A percentile compares a stretch with the other conserved stretches of the same genome.
Conservation (phyloP, 2,797 vertebrate genomes). For the Serranus cabrilla region DNA sequence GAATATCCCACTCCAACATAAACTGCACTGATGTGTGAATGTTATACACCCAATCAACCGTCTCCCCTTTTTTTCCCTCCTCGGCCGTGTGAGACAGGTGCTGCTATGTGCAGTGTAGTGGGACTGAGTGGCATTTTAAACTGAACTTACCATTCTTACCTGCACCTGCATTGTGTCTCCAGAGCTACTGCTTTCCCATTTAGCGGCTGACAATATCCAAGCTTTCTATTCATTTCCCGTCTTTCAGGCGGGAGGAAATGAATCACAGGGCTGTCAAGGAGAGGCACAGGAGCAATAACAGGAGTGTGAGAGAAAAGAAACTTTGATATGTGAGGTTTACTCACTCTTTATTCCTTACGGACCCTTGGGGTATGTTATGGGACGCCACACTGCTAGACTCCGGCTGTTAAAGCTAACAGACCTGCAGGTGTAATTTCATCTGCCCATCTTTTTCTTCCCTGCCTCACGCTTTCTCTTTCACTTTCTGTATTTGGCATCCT, state of each 20-base stretch:
- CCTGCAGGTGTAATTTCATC: constrained; percentile 80
- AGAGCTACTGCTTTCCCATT: constrained; percentile 78
- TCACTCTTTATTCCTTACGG: constrained; percentile 79
- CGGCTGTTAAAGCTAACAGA: constrained; percentile 78
- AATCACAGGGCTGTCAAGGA: constrained; percentile 84
- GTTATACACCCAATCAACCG: constrained; percentile 65
- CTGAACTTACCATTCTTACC: constrained; percentile 68
- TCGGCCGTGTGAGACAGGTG: constrained; percentile 65
- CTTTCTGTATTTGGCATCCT: constrained; percentile 52
- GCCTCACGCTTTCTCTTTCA: constrained; percentile 51
- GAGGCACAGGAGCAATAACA: constrained; percentile 86
- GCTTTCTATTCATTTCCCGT: constrained; percentile 87
- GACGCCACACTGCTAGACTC: constrained; percentile 67
- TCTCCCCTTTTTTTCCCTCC: constrained; percentile 28
- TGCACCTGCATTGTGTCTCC: constrained; percentile 76
- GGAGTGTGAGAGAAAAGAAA: constrained; percentile 75
- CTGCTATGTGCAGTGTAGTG: constrained; percentile 46
- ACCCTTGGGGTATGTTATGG: constrained; percentile 76
- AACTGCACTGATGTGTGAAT: constrained; percentile 58
- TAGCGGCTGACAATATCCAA: constrained; percentile 84
- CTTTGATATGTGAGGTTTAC: constrained; percentile 84
- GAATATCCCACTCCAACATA: constrained; percentile 68
- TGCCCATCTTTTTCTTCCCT: constrained; percentile 72
- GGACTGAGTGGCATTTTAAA: constrained; percentile 77
- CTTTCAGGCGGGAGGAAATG: constrained; percentile 84